A percentile compares a stretch with the other conserved stretches of the same genome.
phyloP scores from a whole-genome alignment of 2,888 invertebrate species.

The Seladonia tumulorum region DNA sequence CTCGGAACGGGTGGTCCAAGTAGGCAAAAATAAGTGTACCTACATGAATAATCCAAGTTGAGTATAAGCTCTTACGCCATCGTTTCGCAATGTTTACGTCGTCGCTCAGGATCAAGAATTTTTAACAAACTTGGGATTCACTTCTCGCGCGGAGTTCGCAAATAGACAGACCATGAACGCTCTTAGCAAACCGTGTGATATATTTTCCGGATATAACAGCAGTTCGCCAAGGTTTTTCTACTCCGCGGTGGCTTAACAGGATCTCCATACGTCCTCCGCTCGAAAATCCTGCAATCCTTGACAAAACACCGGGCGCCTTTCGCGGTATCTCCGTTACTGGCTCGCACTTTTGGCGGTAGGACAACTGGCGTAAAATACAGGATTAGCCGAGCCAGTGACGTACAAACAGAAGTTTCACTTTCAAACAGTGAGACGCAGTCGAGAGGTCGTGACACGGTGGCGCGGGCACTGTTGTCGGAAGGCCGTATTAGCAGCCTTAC shows the following conservation, averaged over 20 bases:
- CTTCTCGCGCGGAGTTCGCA: background rate
- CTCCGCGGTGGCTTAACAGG: constrained; percentile 23
- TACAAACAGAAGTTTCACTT: constrained; percentile 83
- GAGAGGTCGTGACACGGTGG: constrained; percentile 69
- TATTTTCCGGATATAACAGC: background rate
- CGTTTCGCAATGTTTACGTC: background rate
- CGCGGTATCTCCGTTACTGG: constrained; percentile 21
- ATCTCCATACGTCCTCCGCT: constrained; percentile 10
- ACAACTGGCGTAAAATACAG: constrained; percentile 77
- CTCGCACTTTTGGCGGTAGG: constrained; percentile 35
- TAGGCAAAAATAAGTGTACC: too few species aligned
- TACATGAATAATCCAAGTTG: too few species aligned
- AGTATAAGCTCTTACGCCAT: too few species aligned
- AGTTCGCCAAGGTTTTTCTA: constrained; percentile 3
- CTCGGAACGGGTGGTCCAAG: too few species aligned
- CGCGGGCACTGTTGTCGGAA: constrained; percentile 76
- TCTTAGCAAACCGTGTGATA: constrained; percentile 5
- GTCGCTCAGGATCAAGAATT: background rate
- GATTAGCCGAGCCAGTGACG: constrained; percentile 80
- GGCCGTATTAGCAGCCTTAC: constrained; percentile 82
- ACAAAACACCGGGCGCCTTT: constrained; percentile 13
- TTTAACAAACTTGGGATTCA: background rate
- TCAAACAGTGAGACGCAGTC: constrained; percentile 76
- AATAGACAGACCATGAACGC: background rate
- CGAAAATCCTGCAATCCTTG: constrained; percentile 33